phyloP scores from a whole-genome alignment of 2,797 vertebrate genomes.

The Acipenser ruthenus region DNA sequence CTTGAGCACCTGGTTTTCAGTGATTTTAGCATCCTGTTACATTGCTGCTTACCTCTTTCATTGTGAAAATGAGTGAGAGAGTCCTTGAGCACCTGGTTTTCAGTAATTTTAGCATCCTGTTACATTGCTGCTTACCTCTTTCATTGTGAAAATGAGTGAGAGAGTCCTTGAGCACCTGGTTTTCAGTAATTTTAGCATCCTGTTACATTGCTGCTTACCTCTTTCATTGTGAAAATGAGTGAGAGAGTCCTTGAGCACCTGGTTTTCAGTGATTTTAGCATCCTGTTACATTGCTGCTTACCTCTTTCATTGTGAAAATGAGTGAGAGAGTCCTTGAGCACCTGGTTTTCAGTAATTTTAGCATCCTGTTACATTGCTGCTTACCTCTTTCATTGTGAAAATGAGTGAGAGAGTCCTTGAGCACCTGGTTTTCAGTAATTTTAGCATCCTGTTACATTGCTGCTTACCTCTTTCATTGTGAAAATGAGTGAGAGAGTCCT shows the following conservation, averaged over 20 bases:
- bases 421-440: too few species aligned
- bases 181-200: too few species aligned
- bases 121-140: constrained; percentile 68
- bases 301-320: constrained; percentile 93
- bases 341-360: too few species aligned
- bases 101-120: too few species aligned
- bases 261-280: too few species aligned
- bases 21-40: neutral
- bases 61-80: constrained; percentile 65
- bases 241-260: too few species aligned
- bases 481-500: constrained; percentile 45
- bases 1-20: too few species aligned
- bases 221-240: constrained; percentile 87
- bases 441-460: neutral
- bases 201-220: constrained; percentile 55
- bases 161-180: too few species aligned
- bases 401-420: constrained; percentile 25
- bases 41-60: constrained; percentile 78
- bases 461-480: constrained; percentile 89
- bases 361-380: neutral
- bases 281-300: constrained; percentile 31
- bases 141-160: constrained; percentile 78
- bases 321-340: too few species aligned
- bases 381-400: constrained; percentile 94
- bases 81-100: too few species aligned